Evolutionary conservation across 2,888 invertebrate species (phyloP), one percentile per base, ranked within the genome.

Genomic region (Orchesellides sinensis): DNA sequence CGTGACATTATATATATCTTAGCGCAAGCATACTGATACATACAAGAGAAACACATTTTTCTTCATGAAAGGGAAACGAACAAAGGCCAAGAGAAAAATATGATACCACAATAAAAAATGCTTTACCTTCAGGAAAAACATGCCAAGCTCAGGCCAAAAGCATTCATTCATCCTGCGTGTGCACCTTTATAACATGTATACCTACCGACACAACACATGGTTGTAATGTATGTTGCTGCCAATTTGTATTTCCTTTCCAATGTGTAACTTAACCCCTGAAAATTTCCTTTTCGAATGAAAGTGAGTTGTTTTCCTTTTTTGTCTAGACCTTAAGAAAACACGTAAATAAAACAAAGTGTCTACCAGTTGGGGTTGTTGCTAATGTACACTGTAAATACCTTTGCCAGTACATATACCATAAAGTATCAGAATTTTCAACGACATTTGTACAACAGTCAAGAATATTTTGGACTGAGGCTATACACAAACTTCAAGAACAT

Each of bases 171-270:
- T 68, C 14, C 49, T 27, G 2, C 29, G n/a, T 27, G 17, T 32
- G 10, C 40, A 10, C 52, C 19, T 10, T 52, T 52, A 17, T 8
- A 40, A 40, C n/a, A 40, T 40, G 40, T 40, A 40, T 10, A 32
- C 40, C 10, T 40, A n/a, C n/a, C n/a, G n/a, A n/a, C n/a, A n/a
- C n/a, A n/a, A n/a, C n/a, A n/a, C n/a, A n/a, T 40, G 56, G 25
- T 45, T 52, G 49, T 49, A 54, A 75, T 75, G 56, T 75, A 66
- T 77, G 47, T 49, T 27, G 69, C 70, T 70, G 78, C 70, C 78
- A 78, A 70, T 63, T 78, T 70, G 52, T 78, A 78, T 52, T 69
- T 70, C 63, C 78, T 61, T 63, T 69, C 59, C 63, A 32, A 77
- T 68, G 59, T 68, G 77, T 66, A 75, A 66, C 45, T 25, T 40